Evolutionary conservation across 2,888 invertebrate genomes (phyloP).

Genomic region (Molanna angustata): DNA sequence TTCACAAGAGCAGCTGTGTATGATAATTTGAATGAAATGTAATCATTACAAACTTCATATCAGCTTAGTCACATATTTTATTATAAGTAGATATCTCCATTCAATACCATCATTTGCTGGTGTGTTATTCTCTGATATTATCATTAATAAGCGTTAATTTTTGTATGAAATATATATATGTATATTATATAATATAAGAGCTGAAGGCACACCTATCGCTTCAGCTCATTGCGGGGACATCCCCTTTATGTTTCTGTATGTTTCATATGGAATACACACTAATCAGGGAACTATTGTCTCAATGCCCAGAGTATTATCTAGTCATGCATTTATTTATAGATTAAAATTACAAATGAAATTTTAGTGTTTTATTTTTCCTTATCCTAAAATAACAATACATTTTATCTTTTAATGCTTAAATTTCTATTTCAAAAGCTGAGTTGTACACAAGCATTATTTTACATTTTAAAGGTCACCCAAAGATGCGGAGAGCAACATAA

Average conservation of each 20-base stretch:
- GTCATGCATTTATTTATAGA: constrained; percentile 32
- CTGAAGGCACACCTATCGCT: too few species aligned
- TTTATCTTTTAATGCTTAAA: constrained; percentile 29
- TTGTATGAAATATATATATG: constrained; percentile 14
- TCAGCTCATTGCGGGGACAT: too few species aligned
- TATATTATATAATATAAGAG: too few species aligned
- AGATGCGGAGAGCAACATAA: too few species aligned
- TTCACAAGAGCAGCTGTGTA: constrained; percentile 21
- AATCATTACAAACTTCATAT: constrained; percentile 25
- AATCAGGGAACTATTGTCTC: too few species aligned
- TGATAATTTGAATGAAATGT: constrained; percentile 14
- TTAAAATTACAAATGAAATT: constrained; percentile 15
- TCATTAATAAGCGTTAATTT: constrained; percentile 14
- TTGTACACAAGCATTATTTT: constrained; percentile 29
- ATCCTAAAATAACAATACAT: constrained; percentile 26
- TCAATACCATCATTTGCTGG: constrained; percentile 27
- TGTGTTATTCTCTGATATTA: constrained; percentile 28
- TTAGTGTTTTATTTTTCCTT: constrained; percentile 15
- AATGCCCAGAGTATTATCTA: constrained; percentile 32
- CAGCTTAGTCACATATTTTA: constrained; percentile 28
- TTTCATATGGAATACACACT: too few species aligned
- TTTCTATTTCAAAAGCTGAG: constrained; percentile 31
- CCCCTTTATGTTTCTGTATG: too few species aligned
- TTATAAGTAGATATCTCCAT: constrained; percentile 29
- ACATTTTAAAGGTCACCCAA: constrained; percentile 13